A percentile compares a stretch with the other conserved stretches of the same genome.
Conservation (phyloP, 1,140 invertebrate genomes). For the Pseudomyrmex flavicornis region DNA sequence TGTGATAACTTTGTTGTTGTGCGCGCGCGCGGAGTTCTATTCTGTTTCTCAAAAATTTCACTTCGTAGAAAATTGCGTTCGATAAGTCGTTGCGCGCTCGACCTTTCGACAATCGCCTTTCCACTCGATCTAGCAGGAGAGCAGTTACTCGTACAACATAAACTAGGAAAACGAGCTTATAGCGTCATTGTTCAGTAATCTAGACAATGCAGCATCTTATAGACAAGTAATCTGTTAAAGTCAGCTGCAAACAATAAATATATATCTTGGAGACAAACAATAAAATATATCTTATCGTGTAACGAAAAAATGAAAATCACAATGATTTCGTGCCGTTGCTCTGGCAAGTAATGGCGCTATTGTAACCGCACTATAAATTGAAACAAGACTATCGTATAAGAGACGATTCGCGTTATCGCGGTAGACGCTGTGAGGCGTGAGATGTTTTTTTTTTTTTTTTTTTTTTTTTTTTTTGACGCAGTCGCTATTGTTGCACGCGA, state of each 20-base stretch:
- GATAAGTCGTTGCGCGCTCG: conserved; percentile 1
- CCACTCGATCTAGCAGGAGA: conserved; percentile 44
- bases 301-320: too few species aligned
- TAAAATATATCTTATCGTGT: too few species aligned
- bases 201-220: too few species aligned
- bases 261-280: too few species aligned
- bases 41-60: neutral
- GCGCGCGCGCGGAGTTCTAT: too few species aligned
- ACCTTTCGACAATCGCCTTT: conserved; percentile 47
- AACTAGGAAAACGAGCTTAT: conserved; percentile 18
- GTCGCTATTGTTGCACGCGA: neutral
- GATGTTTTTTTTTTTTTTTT: conserved; percentile 4
- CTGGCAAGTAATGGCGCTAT: too few species aligned
- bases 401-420: conserved; percentile 29
- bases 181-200: conserved; percentile 41
- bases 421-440: neutral
- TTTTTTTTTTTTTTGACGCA: conserved; percentile 17
- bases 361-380: neutral
- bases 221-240: too few species aligned
- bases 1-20: neutral
- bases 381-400: conserved; percentile 33
- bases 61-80: conserved; percentile 38
- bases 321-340: too few species aligned
- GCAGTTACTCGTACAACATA: neutral
- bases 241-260: too few species aligned